A percentile compares a stretch with the other conserved stretches of the same genome.
These are phyloP conservation scores for Ploceus nigricollis DNA, from an alignment of 2,113 vertebrate species.

Conservation along the genomic window DNA sequence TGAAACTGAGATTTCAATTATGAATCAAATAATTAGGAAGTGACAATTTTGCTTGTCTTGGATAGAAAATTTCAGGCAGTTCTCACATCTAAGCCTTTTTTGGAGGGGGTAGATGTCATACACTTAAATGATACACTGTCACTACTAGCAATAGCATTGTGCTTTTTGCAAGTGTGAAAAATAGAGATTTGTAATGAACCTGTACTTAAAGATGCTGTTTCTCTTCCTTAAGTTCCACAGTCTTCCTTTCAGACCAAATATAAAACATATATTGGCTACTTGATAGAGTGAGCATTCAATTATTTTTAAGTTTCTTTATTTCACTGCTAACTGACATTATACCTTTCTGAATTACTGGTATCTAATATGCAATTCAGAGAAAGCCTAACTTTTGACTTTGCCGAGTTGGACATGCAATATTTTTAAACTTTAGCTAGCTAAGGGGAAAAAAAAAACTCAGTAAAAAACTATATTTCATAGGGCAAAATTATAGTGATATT, in stretches of 20 bases:
- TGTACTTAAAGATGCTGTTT: background rate
- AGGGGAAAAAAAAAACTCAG: slow-evolving; percentile 1
- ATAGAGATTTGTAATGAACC: background rate
- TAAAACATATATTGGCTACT: background rate
- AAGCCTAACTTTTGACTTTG: slow-evolving; percentile 23
- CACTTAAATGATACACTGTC: background rate
- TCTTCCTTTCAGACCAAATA: background rate
- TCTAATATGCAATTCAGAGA: background rate
- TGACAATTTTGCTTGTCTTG: background rate
- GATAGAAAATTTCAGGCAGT: background rate
- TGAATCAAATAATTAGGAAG: slow-evolving; percentile 25
- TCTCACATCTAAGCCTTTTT: background rate
- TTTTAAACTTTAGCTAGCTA: slow-evolving; percentile 43
- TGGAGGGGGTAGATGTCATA: background rate
- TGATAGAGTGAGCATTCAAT: background rate
- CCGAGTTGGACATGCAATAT: background rate
- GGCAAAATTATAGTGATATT: slow-evolving; percentile 84
- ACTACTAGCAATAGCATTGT: background rate
- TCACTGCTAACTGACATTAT: background rate
- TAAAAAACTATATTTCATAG: slow-evolving; percentile 78
- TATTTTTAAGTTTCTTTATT: background rate
- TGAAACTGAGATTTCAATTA: slow-evolving; percentile 36
- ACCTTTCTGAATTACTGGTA: background rate
- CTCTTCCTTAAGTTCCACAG: background rate
- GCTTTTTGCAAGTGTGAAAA: background rate